Evolutionary conservation across 2,888 invertebrate species (phyloP).

Genomic region (Tachina lurida): DNA sequence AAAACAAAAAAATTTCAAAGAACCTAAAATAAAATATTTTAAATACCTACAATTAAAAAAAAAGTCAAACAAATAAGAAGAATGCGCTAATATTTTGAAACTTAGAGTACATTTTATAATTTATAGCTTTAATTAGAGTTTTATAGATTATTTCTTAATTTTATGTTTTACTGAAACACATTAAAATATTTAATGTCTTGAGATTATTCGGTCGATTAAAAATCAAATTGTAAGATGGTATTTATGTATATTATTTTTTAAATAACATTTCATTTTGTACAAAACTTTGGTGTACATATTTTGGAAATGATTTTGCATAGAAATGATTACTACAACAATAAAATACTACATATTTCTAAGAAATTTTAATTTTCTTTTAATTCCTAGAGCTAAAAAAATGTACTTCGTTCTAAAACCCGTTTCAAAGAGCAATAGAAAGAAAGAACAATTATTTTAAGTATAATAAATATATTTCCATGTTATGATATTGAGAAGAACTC

Average conservation of each 20-base stretch:
- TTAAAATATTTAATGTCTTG: background rate
- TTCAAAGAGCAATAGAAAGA: no score
- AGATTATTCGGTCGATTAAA: background rate
- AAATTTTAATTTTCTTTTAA: no score
- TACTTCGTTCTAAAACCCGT: no score
- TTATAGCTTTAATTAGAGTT: slow-evolving; percentile 59
- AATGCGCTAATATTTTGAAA: slow-evolving; percentile 32
- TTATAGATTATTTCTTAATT: slow-evolving; percentile 3
- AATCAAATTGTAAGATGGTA: background rate
- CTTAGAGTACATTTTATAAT: slow-evolving; percentile 45
- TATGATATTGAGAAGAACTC: no score
- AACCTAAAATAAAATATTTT: slow-evolving; percentile 26
- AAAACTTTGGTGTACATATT: background rate
- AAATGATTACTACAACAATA: background rate
- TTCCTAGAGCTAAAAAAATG: no score
- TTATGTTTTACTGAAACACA: slow-evolving; percentile 4
- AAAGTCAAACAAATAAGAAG: background rate
- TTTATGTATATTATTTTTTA: background rate
- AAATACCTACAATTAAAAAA: slow-evolving; percentile 2
- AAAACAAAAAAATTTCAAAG: slow-evolving; percentile 4
- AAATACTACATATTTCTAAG: background rate
- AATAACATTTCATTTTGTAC: background rate
- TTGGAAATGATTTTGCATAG: background rate
- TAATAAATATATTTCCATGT: no score
- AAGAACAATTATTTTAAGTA: no score